phyloP scores from a whole-genome alignment of 2,113 vertebrate species.

The Cavia porcellus region DNA sequence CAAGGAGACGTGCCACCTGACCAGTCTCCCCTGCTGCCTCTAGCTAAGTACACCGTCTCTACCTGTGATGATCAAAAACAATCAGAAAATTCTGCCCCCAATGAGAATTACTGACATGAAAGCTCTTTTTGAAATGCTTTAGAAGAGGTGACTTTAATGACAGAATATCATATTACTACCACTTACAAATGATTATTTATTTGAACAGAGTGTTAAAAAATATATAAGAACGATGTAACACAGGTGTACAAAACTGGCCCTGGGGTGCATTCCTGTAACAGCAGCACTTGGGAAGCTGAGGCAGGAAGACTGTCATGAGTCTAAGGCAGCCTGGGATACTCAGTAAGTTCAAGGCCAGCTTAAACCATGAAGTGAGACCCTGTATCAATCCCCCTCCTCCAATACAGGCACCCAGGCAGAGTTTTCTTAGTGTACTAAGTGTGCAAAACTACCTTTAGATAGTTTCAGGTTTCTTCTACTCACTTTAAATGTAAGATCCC shows the following conservation, averaged over 20 bases:
- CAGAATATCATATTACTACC: background rate
- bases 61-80: background rate
- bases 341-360: background rate
- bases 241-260: background rate
- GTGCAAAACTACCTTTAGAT: background rate
- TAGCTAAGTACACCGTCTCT: background rate
- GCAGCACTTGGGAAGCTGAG: too few relatives aligned
- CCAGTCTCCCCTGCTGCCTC: background rate
- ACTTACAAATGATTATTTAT: background rate
- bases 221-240: background rate
- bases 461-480: slow-evolving; percentile 9
- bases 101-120: slow-evolving; percentile 42
- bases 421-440: background rate
- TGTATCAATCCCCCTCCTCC: background rate
- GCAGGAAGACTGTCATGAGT: background rate
- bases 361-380: background rate
- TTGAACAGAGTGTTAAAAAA: slow-evolving; percentile 3
- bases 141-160: slow-evolving; percentile 2
- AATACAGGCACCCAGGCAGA: background rate
- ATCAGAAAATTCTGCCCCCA: background rate
- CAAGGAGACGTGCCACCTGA: background rate
- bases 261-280: background rate
- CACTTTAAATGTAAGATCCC: slow-evolving; percentile 94
- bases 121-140: slow-evolving; percentile 36
- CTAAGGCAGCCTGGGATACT: background rate